A percentile compares a stretch with the other conserved stretches of the same genome.
Conservation (phyloP, 2,113 vertebrate genomes). For the Caracal caracal region DNA sequence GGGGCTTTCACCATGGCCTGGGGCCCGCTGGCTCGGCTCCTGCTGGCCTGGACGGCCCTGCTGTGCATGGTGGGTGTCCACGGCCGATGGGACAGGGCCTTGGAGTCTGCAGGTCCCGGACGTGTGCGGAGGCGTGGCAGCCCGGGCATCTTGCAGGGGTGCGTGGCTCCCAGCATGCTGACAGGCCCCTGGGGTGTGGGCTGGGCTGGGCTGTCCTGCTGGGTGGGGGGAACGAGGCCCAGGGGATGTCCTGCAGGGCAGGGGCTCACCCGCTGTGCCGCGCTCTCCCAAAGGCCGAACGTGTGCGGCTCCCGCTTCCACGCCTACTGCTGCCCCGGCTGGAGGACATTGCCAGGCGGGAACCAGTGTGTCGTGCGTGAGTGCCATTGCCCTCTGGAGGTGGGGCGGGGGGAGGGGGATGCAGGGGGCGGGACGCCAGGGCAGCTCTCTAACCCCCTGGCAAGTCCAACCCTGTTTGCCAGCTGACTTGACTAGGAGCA, state of each 20-base stretch:
- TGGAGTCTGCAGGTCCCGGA: slow-evolving; percentile 84
- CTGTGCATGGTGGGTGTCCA: slow-evolving; percentile 79
- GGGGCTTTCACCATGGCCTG: slow-evolving; percentile 83
- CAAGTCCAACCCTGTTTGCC: not conserved
- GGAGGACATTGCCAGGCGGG: slow-evolving; percentile 94
- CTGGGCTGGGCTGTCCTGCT: not conserved
- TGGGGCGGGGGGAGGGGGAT: not conserved
- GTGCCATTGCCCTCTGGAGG: slow-evolving; percentile 75
- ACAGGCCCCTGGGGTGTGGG: not conserved
- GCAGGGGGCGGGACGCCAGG: too few species aligned
- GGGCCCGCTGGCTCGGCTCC: slow-evolving; percentile 86
- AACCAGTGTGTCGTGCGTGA: slow-evolving; percentile 97
- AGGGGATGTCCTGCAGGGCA: rapidly evolving
- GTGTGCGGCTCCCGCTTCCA: slow-evolving; percentile 96
- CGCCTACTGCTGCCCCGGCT: slow-evolving; percentile 96
- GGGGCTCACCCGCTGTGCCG: not conserved
- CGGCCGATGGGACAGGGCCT: slow-evolving; percentile 85
- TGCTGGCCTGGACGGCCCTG: slow-evolving; percentile 90
- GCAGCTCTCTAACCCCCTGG: too few species aligned
- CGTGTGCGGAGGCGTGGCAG: slow-evolving; percentile 90
- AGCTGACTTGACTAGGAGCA: rapidly evolving
- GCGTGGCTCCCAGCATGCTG: slow-evolving; percentile 58
- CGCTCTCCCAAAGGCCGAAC: slow-evolving; percentile 88
- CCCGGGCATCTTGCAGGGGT: slow-evolving; percentile 93
- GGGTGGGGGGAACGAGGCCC: not conserved